A percentile compares a stretch with the other conserved stretches of the same genome.
Evolutionary conservation across 2,888 invertebrate species (phyloP).

Genomic region (Lepidocyrtoides sp.): DNA sequence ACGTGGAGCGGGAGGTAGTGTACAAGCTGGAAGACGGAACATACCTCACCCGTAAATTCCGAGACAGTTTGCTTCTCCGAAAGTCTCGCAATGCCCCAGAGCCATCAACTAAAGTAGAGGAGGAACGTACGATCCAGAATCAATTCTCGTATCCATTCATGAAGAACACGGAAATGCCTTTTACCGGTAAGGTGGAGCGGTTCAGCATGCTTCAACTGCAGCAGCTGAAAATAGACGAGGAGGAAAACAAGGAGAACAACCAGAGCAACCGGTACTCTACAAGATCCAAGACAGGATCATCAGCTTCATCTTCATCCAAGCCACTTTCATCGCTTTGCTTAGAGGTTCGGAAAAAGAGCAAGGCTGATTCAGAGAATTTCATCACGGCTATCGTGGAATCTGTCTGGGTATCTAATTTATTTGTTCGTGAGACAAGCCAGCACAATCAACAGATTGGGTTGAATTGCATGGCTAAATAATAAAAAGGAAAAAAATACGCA

Average conservation of each 20-base stretch:
- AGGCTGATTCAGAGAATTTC: constrained; percentile 12
- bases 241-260: constrained; percentile 55
- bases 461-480: background rate
- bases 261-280: background rate
- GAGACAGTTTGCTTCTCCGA: background rate
- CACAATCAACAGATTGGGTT: constrained; percentile 64
- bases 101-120: background rate
- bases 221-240: constrained; percentile 38
- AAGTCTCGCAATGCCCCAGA: constrained; percentile 30
- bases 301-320: too few species aligned
- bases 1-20: constrained; percentile 11
- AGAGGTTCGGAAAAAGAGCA: background rate
- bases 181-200: constrained; percentile 21
- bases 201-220: background rate
- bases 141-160: constrained; percentile 43
- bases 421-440: background rate
- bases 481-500: constrained; percentile 5
- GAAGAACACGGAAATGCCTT: background rate
- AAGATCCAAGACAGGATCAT: constrained; percentile 12
- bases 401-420: constrained; percentile 66
- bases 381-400: constrained; percentile 54
- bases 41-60: background rate
- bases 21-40: constrained; percentile 32
- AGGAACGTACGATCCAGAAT: background rate
- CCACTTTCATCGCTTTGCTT: background rate